A percentile compares a stretch with the other conserved stretches of the same genome.
These are phyloP conservation scores for Pachycephala philippinensis DNA, from an alignment of 2,113 vertebrate genomes.

Conservation along the genomic window DNA sequence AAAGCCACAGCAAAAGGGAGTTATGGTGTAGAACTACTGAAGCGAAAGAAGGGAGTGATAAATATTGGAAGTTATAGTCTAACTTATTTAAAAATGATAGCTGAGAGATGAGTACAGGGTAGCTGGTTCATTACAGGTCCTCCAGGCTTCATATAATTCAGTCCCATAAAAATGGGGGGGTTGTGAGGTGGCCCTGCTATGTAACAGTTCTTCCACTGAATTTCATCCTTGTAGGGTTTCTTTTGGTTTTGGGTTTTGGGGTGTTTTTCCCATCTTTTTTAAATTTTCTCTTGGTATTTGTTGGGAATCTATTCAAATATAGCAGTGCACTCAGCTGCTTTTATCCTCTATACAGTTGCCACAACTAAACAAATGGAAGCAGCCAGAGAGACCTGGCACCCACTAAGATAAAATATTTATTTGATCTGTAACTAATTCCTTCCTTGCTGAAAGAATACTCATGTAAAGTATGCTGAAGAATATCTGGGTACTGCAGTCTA, in stretches of 20 bases:
- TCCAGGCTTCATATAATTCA: background rate
- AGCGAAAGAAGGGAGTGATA: background rate
- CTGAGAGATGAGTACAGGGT: background rate
- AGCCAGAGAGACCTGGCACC: background rate
- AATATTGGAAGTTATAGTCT: background rate
- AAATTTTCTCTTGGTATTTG: rapidly evolving
- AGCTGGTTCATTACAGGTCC: background rate
- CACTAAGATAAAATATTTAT: background rate
- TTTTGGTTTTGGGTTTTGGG: background rate
- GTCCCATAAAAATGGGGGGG: background rate
- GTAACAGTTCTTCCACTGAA: background rate
- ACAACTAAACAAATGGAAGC: background rate
- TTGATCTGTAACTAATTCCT: background rate
- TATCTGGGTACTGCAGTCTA: rapidly evolving
- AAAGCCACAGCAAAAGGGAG: background rate
- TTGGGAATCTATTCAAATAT: background rate
- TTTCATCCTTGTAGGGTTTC: background rate
- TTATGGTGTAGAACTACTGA: background rate
- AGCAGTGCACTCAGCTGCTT: background rate
- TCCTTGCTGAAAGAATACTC: background rate
- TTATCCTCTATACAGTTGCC: rapidly evolving
- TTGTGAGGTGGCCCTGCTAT: background rate
- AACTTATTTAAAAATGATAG: background rate
- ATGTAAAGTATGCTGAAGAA: background rate
- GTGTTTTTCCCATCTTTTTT: background rate